These are phyloP conservation scores for Indicator indicator DNA, from an alignment of 2,113 vertebrate species.

Conservation along the genomic window DNA sequence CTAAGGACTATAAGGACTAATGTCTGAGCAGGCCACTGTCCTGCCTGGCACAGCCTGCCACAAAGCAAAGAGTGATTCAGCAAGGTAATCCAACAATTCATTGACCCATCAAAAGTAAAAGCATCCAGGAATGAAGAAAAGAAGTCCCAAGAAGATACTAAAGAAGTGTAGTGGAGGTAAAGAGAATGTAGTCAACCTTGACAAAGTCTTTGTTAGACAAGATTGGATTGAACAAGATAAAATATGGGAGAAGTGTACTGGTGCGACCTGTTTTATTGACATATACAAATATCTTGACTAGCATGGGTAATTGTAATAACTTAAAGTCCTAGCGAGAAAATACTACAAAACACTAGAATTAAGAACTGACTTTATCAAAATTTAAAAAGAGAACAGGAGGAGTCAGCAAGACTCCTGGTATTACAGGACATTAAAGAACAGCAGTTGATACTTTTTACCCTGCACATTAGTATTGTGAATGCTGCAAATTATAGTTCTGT, in stretches of 20 bases:
- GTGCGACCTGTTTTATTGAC: neutral
- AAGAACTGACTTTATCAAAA: neutral
- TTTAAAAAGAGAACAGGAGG: neutral
- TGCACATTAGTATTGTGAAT: neutral
- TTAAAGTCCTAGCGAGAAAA: neutral
- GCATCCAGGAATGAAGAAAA: neutral
- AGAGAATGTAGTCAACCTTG: neutral
- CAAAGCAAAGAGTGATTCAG: neutral
- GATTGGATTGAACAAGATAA: neutral
- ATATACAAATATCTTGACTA: neutral
- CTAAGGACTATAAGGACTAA: neutral
- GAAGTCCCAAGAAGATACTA: neutral
- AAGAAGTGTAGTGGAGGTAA: neutral
- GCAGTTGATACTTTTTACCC: neutral
- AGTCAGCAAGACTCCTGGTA: neutral
- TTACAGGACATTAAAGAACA: neutral
- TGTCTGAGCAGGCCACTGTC: neutral
- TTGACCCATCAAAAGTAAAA: neutral
- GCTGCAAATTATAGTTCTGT: neutral
- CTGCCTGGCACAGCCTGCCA: neutral
- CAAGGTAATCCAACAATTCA: neutral
- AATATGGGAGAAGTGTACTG: neutral
- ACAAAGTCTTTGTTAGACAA: neutral
- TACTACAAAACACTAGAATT: neutral
- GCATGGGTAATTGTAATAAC: neutral